phyloP scores from a whole-genome alignment of 2,113 vertebrate genomes.

The Prinia subflava region DNA sequence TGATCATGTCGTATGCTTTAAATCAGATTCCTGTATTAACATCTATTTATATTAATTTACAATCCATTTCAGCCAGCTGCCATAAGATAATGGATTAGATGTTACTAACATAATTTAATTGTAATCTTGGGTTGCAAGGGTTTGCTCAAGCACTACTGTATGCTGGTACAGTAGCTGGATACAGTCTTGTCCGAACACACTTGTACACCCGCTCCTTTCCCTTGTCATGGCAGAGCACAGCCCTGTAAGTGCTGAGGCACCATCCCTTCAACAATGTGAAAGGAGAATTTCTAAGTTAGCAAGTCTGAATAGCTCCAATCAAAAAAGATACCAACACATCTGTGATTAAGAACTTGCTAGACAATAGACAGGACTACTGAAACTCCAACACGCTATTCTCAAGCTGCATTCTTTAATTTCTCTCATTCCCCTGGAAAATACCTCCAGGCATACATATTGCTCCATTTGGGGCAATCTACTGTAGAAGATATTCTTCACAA shows the following conservation, averaged over 20 bases:
- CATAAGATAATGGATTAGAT: background rate
- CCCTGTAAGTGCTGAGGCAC: background rate
- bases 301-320: background rate
- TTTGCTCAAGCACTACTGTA: background rate
- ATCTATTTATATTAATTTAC: constrained; percentile 8
- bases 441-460: background rate
- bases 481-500: background rate
- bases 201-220: background rate
- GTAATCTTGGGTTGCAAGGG: background rate
- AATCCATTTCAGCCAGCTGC: background rate
- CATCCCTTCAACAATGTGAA: background rate
- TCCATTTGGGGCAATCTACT: background rate
- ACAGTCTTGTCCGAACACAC: background rate
- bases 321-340: background rate
- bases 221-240: background rate
- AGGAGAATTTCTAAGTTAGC: rapidly evolving
- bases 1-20: background rate
- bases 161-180: background rate
- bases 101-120: background rate
- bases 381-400: background rate
- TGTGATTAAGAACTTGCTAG: background rate
- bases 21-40: background rate
- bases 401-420: background rate
- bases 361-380: background rate
- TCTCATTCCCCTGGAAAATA: background rate